A percentile compares a stretch with the other conserved stretches of the same genome.
These are phyloP conservation scores for Oryzaephilus surinamensis DNA, from an alignment of 1,140 invertebrate genomes.

Conservation along the genomic window DNA sequence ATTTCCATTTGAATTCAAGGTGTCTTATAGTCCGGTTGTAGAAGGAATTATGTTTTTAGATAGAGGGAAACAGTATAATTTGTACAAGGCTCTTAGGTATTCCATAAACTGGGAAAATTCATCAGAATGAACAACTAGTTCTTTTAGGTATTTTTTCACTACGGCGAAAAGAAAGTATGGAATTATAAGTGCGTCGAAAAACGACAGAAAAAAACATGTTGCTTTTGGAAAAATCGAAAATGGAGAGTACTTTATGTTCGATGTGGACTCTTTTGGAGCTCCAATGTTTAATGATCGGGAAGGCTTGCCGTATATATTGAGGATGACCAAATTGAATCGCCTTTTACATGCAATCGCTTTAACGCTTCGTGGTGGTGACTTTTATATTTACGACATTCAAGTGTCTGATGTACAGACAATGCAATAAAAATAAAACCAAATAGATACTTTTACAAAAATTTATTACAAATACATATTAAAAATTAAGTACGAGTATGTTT, in stretches of 20 bases:
- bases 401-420: constrained; percentile 19
- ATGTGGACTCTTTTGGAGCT: constrained; percentile 46
- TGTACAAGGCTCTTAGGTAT: constrained; percentile 44
- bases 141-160: constrained; percentile 41
- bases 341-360: constrained; percentile 40
- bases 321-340: constrained; percentile 47
- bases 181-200: constrained; percentile 40
- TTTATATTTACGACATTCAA: constrained; percentile 30
- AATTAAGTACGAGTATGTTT: too few relatives aligned
- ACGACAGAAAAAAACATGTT: constrained; percentile 36
- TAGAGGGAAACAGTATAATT: constrained; percentile 44
- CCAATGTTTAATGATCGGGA: constrained; percentile 46
- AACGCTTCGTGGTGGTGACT: constrained; percentile 31
- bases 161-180: constrained; percentile 37
- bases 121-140: not conserved
- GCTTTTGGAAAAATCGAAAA: constrained; percentile 43
- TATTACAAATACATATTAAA: too few relatives aligned
- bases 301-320: constrained; percentile 45
- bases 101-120: not conserved
- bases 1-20: constrained; percentile 44
- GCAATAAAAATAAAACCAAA: too few relatives aligned
- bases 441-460: too few relatives aligned
- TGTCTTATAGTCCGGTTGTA: constrained; percentile 43
- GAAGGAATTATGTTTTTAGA: constrained; percentile 46
- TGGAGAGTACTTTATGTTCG: constrained; percentile 50